Evolutionary conservation across 2,888 invertebrate species (phyloP).

Genomic region (Drosophila anceps): DNA sequence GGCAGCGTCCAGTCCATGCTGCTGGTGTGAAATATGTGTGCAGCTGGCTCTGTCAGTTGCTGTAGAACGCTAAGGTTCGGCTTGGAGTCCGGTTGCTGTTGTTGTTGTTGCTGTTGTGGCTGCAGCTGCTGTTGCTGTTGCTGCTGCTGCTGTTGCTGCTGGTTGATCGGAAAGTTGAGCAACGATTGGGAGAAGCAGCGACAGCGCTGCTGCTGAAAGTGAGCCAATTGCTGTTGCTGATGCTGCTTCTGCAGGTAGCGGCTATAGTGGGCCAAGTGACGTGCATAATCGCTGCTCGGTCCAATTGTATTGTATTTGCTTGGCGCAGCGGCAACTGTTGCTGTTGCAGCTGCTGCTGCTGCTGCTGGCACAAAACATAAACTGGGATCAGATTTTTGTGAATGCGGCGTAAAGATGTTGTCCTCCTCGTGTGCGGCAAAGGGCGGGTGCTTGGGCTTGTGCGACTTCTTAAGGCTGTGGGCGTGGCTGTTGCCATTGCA

Average conservation of each 20-base stretch:
- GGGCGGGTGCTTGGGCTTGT: slow-evolving; percentile 62
- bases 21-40: slow-evolving; percentile 73
- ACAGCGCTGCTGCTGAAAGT: slow-evolving; percentile 79
- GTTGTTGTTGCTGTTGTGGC: slow-evolving; percentile 38
- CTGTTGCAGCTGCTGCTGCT: slow-evolving; percentile 47
- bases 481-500: slow-evolving; percentile 53
- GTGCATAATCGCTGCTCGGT: slow-evolving; percentile 84
- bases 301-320: slow-evolving; percentile 85
- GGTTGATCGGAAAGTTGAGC: slow-evolving; percentile 83
- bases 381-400: slow-evolving; percentile 80
- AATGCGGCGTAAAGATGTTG: slow-evolving; percentile 77
- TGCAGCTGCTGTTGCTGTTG: slow-evolving; percentile 63
- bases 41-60: slow-evolving; percentile 48
- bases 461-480: slow-evolving; percentile 39
- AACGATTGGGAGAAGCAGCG: slow-evolving; percentile 85
- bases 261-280: slow-evolving; percentile 82
- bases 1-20: slow-evolving; percentile 75
- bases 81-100: slow-evolving; percentile 41
- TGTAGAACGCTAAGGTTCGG: slow-evolving; percentile 28
- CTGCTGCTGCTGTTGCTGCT: slow-evolving; percentile 54
- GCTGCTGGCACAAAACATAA: slow-evolving; percentile 74
- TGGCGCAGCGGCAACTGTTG: slow-evolving; percentile 52
- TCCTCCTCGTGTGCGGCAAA: slow-evolving; percentile 79
- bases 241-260: slow-evolving; percentile 80
- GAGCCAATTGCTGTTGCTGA: slow-evolving; percentile 79